Percentiles rank a stretch among this genome's conserved stretches.
phyloP scores from a whole-genome alignment of 2,113 vertebrate genomes.

The Podarcis raffonei region DNA sequence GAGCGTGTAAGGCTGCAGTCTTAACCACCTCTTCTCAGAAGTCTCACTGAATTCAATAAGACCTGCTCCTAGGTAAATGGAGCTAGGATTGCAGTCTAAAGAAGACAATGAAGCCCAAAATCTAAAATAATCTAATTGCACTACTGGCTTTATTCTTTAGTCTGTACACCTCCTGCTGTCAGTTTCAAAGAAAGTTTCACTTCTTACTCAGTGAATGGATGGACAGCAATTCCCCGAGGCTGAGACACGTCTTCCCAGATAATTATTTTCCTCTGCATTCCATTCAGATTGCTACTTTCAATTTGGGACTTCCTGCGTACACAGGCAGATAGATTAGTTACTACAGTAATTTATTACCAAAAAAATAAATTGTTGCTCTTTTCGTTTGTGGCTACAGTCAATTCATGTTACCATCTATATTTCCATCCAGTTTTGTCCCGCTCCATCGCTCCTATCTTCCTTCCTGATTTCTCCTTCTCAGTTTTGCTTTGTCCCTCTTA shows the following conservation, averaged over 20 bases:
- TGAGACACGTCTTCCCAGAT: conserved; percentile 77
- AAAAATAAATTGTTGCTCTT: neutral
- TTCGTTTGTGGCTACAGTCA: neutral
- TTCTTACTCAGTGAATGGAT: conserved; percentile 88
- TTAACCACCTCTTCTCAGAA: too few species aligned
- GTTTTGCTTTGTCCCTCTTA: neutral
- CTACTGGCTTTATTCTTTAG: neutral
- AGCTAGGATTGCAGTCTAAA: too few species aligned
- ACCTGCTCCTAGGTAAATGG: neutral
- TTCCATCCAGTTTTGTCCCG: neutral
- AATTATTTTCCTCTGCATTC: conserved; percentile 78
- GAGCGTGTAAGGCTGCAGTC: too few species aligned
- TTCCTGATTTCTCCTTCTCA: neutral
- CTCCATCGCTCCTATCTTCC: neutral
- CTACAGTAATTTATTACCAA: neutral
- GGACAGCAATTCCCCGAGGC: conserved; percentile 87
- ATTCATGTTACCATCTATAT: neutral
- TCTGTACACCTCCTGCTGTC: neutral
- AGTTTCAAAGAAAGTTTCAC: conserved; percentile 15
- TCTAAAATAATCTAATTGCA: neutral
- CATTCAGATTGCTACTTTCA: conserved; percentile 81
- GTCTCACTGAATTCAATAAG: too few species aligned
- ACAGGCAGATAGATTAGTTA: neutral
- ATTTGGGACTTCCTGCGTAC: conserved; percentile 79
- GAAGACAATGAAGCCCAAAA: neutral